Conservation (phyloP, 35 echinoderm and acorn worm species). For the Holothuria glaberrima region DNA sequence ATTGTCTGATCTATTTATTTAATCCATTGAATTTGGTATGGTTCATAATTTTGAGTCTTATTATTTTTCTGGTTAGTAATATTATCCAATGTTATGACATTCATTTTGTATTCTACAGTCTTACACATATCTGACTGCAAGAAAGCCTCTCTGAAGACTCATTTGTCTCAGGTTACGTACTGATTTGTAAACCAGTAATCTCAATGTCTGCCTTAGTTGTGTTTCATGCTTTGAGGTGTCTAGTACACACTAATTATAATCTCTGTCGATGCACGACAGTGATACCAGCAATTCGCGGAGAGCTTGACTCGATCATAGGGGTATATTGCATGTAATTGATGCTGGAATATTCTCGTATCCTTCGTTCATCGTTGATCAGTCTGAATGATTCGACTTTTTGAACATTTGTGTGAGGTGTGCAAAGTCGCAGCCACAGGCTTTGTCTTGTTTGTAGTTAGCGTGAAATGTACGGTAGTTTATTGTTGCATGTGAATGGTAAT, state of each 20-base stretch:
- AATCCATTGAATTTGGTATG: too few species aligned
- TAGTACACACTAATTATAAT: slow-evolving; percentile 33
- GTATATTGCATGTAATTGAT: slow-evolving; percentile 51
- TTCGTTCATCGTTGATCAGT: slow-evolving; percentile 22
- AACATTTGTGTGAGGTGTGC: slow-evolving; percentile 41
- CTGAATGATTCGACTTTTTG: slow-evolving; percentile 34
- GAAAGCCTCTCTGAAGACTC: too few species aligned
- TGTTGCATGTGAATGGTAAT: slow-evolving; percentile 63
- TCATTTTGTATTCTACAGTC: too few species aligned
- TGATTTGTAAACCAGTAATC: too few species aligned
- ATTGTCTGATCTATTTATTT: too few species aligned
- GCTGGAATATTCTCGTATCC: slow-evolving; percentile 48
- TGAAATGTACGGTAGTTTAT: slow-evolving; percentile 55
- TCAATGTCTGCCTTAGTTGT: too few species aligned
- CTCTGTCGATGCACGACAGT: neutral
- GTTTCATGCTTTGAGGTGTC: slow-evolving; percentile 23
- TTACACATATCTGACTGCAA: too few species aligned
- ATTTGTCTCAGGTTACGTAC: too few species aligned
- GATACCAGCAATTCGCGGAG: too few species aligned
- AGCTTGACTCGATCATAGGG: neutral
- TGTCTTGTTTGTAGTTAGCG: slow-evolving; percentile 34
- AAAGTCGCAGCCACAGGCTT: slow-evolving; percentile 36
- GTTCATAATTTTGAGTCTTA: too few species aligned
- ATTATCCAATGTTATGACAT: too few species aligned
- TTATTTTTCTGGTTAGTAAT: too few species aligned